A percentile compares a stretch with the other conserved stretches of the same genome.
phyloP scores from a whole-genome alignment of 1,140 invertebrate genomes.

The Camponotus floridanus region DNA sequence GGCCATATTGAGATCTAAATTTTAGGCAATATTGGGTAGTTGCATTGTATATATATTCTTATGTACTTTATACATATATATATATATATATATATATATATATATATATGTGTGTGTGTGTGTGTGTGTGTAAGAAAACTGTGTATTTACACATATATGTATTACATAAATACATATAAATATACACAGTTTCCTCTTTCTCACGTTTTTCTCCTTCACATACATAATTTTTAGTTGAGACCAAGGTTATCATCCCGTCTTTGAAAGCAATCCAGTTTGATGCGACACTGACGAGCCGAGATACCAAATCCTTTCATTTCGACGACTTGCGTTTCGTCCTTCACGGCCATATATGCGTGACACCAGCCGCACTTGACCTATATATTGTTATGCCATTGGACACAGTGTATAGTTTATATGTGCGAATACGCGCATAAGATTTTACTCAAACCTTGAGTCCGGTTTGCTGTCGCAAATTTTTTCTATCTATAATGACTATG shows the following conservation, averaged over 20 bases:
- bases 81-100: neutral
- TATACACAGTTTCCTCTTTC: too few relatives aligned
- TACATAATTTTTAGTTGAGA: neutral
- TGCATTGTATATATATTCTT: too few relatives aligned
- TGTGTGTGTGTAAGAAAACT: too few relatives aligned
- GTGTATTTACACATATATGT: too few relatives aligned
- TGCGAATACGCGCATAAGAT: constrained; percentile 65
- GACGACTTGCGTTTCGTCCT: constrained; percentile 74
- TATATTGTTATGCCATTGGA: constrained; percentile 85
- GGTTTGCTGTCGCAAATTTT: constrained; percentile 49
- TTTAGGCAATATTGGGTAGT: too few relatives aligned
- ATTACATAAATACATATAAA: neutral
- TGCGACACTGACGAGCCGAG: neutral
- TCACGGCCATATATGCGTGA: constrained; percentile 81
- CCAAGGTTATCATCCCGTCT: constrained; percentile 25
- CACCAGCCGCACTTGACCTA: constrained; percentile 85
- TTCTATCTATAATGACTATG: constrained; percentile 70
- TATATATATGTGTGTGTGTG: neutral
- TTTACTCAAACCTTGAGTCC: constrained; percentile 55
- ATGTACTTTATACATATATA: too few relatives aligned
- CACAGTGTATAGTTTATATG: constrained; percentile 75
- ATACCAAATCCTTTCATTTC: constrained; percentile 77
- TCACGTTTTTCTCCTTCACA: neutral
- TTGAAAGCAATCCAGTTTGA: neutral
- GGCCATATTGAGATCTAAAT: too few relatives aligned